Evolutionary conservation across 2,113 vertebrate species (phyloP), one percentile per base, ranked within the genome.

Genomic region (Sylvietta virens): DNA sequence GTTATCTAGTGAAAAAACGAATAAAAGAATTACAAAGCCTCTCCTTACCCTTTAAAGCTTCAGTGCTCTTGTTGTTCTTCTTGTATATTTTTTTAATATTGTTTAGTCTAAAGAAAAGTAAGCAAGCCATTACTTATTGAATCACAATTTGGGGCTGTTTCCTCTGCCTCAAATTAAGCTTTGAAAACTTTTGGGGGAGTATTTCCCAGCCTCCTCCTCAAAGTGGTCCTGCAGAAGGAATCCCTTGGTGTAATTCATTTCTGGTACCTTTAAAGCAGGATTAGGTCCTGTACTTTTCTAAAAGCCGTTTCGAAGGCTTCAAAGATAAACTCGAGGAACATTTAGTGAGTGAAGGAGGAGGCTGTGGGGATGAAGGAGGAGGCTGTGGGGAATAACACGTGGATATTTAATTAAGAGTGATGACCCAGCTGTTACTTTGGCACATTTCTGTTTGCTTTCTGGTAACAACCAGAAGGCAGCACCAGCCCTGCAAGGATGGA

Each of bases 51-150:
- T 97, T 98, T 80, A 99, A 97, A 73, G 98, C 98, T 96, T 99
- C 98, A 11, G 95, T 98, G 80, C 74, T 97, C 84, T 82, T 95
- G 82, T 97, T 98, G 79, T 98, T 98, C 90, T 95, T 97, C 93
- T 98, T 98, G 96, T 98, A 99, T 24, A 93, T 96, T 97, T 99
- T 99, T 42, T 94, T 98, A 94, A 99, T 97, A 92, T 98, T 98
- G 93, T 67, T 98, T 76, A 99, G 97, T 94, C 99, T 99, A 95
- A 70, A 92, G 90, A 31, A 91, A 86, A 86, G 9, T 2, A 92
- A 96, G 40, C 19, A 62, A 93, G 37, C 28, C 35, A 33, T 95
- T 72, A 92, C 5, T 51, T 40, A 14, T 33, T 14, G 17, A 28
- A n/a, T 42, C 66, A 74, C 12, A 31, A 19, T 31, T 33, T 40